Base-by-base conservation (phyloP, 1,140 invertebrate species). In the Heliconius congener region DNA sequence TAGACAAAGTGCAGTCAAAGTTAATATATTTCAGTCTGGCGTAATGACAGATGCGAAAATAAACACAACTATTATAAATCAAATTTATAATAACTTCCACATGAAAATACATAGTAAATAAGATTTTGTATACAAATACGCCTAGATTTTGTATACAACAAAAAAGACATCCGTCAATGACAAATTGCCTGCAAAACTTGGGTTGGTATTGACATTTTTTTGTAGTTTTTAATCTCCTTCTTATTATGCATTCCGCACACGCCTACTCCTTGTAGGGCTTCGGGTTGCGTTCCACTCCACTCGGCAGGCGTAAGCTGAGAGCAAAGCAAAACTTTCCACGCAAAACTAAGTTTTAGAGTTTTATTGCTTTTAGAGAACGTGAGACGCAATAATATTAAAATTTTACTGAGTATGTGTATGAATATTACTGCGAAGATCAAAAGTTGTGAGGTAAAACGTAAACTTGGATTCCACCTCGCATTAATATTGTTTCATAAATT, bases 241-340 rank as follows among this genome's bases (percentile, higher is more conserved):
- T 88, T 92, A 93, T 94, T 94, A 94, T 94, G 87, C 91, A 94
- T 94, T 92, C 93, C 84, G 88, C 82, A 90, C 93, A 94, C 93
- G 91, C 93, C 93, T 87, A 88, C 92, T 94, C 90, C 90, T 92
- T 93, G 93, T 93, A 91, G 88, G 90, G 90, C 88, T 84, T 78
- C 78, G 87, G 86, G 84, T 82, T 91, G 87, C 87, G 87, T 88
- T 91, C 90, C 88, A 88, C 88, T 91, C 86, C 80, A 87, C 86
- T 87, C 91, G 86, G 79, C 83, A 82, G 87, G 87, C 85, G 83
- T 89, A 89, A 92, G 88, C 90, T 88, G 83, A 88, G 89, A 90
- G 91, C 90, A 89, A 91, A 90, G 91, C 92, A 84, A 87, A 94
- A 94, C 90, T 94, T 94, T 89, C 84, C 85, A 88, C 86, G 90